These are phyloP conservation scores for Smutsia gigantea DNA, from an alignment of 2,797 vertebrate genomes.

Conservation along the genomic window DNA sequence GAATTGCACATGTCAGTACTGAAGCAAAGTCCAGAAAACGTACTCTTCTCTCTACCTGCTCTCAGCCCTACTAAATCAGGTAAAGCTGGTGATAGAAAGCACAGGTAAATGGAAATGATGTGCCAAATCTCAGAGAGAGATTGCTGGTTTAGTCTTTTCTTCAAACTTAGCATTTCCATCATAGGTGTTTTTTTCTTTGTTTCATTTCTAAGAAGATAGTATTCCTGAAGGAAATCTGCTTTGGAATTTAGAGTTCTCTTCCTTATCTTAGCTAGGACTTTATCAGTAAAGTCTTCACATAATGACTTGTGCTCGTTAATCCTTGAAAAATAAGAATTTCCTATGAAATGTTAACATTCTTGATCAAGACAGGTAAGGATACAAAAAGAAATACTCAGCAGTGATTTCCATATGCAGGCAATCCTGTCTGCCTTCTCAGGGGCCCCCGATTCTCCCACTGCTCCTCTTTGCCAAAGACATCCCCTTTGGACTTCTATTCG, in stretches of 20 bases:
- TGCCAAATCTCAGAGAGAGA: background rate
- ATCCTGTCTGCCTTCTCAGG: background rate
- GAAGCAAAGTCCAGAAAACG: background rate
- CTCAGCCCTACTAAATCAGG: background rate
- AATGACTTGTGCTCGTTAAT: background rate
- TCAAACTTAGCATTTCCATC: background rate
- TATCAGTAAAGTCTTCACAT: background rate
- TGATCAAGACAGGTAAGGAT: background rate
- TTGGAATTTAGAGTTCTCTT: background rate
- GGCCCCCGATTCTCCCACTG: accelerated
- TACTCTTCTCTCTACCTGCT: background rate
- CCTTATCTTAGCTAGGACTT: background rate
- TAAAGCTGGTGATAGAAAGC: background rate
- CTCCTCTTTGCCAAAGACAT: background rate
- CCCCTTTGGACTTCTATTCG: accelerated
- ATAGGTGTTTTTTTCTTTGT: background rate
- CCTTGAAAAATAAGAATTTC: background rate
- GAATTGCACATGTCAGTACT: constrained; percentile 48
- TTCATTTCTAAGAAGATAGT: background rate
- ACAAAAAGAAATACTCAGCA: no score
- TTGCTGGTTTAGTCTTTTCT: background rate
- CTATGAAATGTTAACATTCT: background rate
- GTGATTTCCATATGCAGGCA: background rate
- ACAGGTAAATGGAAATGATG: accelerated
- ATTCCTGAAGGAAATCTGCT: background rate